phyloP scores from a whole-genome alignment of 2,113 vertebrate genomes.

The Nannospalax galili region DNA sequence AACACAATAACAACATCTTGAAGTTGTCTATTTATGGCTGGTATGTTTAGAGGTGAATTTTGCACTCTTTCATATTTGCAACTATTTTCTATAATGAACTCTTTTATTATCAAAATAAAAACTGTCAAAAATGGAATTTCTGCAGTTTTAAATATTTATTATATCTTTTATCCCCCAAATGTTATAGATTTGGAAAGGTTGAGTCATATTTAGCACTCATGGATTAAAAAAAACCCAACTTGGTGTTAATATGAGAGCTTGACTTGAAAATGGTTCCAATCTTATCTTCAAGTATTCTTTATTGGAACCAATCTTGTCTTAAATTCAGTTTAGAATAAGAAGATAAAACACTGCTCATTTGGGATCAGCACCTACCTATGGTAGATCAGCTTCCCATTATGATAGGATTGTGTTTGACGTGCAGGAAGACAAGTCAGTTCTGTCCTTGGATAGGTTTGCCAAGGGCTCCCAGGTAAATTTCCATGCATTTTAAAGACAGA shows the following conservation, averaged over 20 bases:
- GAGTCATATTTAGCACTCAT: neutral
- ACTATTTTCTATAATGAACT: constrained; percentile 48
- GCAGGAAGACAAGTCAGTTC: rapidly evolving
- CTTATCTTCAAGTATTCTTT: neutral
- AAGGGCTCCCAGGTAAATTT: neutral
- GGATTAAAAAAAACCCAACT: neutral
- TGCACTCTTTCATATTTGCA: constrained; percentile 22
- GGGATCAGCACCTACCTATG: neutral
- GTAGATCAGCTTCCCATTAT: neutral
- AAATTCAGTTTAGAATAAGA: neutral
- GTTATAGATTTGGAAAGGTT: neutral
- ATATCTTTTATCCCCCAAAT: neutral
- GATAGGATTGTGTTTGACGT: neutral
- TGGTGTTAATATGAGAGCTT: neutral
- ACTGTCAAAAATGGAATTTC: neutral
- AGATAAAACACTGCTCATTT: neutral
- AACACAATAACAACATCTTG: constrained; percentile 37
- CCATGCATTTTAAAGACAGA: constrained; percentile 1
- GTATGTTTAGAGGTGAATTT: constrained; percentile 47
- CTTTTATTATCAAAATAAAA: constrained; percentile 26
- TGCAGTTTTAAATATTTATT: constrained; percentile 15
- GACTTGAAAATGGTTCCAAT: neutral
- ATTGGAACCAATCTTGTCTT: neutral
- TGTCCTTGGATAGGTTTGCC: neutral
- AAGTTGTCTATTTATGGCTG: neutral